These are phyloP conservation scores for Percina caprodes DNA, from an alignment of 2,113 vertebrate species.

Conservation along the genomic window DNA sequence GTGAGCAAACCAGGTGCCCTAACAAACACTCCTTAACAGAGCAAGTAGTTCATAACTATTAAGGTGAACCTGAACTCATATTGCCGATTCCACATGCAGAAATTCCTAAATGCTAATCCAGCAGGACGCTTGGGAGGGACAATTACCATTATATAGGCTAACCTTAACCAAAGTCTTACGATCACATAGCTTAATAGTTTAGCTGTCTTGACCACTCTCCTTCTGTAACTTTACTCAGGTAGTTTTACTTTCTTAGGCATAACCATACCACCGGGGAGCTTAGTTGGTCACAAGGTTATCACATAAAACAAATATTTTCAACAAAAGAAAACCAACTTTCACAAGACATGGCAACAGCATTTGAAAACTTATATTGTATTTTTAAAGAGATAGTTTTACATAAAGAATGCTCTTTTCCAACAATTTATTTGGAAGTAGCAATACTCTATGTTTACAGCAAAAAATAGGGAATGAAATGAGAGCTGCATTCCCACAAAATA, in stretches of 20 bases:
- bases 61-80: neutral
- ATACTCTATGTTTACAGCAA: neutral
- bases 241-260: neutral
- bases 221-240: neutral
- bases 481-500: neutral
- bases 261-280: neutral
- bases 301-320: neutral
- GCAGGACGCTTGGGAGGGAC: neutral
- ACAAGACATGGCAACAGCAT: neutral
- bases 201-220: neutral
- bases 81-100: neutral
- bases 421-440: neutral
- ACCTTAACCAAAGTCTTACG: neutral
- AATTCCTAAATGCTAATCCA: conserved; percentile 4
- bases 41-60: neutral
- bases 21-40: neutral
- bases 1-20: neutral
- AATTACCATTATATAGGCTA: neutral
- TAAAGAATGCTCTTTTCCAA: too few species aligned
- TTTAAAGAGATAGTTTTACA: neutral
- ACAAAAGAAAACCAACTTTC: neutral
- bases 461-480: neutral
- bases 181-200: neutral
- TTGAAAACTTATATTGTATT: neutral
- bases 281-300: neutral